These are phyloP conservation scores for Ormia ochracea DNA, from an alignment of 2,888 invertebrate genomes.

Conservation along the genomic window DNA sequence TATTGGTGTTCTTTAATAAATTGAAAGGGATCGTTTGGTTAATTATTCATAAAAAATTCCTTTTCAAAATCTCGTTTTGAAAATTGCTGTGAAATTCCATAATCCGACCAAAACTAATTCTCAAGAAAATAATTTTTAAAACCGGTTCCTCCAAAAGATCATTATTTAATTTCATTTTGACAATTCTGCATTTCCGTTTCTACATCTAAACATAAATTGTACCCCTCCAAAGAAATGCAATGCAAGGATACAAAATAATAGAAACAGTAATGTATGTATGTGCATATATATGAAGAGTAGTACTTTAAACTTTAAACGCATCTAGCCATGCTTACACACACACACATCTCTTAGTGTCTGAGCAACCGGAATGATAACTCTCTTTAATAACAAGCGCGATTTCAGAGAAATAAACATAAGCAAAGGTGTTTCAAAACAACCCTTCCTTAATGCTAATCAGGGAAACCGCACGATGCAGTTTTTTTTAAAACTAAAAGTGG, in stretches of 20 bases:
- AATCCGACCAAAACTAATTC: too few relatives aligned
- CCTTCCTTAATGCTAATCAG: not conserved
- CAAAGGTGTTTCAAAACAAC: constrained; percentile 33
- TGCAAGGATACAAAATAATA: too few relatives aligned
- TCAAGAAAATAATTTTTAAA: not conserved
- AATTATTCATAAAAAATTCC: too few relatives aligned
- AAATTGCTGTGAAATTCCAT: too few relatives aligned
- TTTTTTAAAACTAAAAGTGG: not conserved
- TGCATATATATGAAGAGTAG: not conserved
- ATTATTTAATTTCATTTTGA: not conserved
- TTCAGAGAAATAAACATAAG: not conserved
- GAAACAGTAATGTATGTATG: not conserved
- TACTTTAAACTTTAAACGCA: not conserved
- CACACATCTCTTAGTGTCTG: not conserved
- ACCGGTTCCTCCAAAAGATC: not conserved
- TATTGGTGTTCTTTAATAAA: too few relatives aligned
- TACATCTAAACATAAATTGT: not conserved
- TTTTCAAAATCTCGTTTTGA: too few relatives aligned
- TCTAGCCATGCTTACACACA: not conserved
- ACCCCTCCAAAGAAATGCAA: not conserved
- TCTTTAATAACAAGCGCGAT: not conserved
- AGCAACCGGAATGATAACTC: not conserved
- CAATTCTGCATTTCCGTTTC: not conserved
- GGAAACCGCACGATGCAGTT: constrained; percentile 1
- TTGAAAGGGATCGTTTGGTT: too few relatives aligned